phyloP scores from a whole-genome alignment of 2,113 vertebrate genomes.

The Calyptomena viridis region DNA sequence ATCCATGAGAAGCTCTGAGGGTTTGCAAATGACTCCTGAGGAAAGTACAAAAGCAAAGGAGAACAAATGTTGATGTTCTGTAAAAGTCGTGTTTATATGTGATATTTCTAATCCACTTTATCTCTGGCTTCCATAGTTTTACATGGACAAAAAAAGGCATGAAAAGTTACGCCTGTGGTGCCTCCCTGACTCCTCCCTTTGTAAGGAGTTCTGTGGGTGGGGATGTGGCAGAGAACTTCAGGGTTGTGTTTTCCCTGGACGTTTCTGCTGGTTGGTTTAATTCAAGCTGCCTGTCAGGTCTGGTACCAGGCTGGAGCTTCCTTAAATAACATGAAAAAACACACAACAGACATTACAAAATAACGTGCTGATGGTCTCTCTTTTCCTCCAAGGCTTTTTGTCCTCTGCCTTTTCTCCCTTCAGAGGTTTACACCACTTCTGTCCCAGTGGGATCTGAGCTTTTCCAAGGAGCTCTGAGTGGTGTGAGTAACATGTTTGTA shows the following conservation, averaged over 20 bases:
- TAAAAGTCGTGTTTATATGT: neutral
- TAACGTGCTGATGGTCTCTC: neutral
- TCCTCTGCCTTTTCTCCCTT: fast-evolving
- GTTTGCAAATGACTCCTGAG: neutral
- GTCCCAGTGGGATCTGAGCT: neutral
- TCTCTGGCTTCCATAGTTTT: neutral
- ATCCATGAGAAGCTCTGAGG: neutral
- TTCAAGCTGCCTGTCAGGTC: neutral
- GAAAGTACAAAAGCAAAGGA: neutral
- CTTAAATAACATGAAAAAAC: neutral
- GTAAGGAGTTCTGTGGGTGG: neutral
- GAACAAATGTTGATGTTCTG: neutral
- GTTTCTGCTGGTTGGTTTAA: fast-evolving
- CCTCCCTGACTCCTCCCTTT: neutral
- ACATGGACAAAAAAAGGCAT: fast-evolving
- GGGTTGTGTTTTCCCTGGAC: neutral
- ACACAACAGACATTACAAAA: neutral
- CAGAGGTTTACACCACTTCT: fast-evolving
- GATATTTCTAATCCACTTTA: neutral
- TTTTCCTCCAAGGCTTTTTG: fast-evolving
- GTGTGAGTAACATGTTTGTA: neutral
- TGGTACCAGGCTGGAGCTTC: neutral
- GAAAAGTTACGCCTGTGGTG: neutral
- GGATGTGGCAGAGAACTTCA: neutral
- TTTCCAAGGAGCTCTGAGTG: fast-evolving